Conservation (phyloP, 2,888 invertebrate genomes). For the Amphipyra tragopoginis region DNA sequence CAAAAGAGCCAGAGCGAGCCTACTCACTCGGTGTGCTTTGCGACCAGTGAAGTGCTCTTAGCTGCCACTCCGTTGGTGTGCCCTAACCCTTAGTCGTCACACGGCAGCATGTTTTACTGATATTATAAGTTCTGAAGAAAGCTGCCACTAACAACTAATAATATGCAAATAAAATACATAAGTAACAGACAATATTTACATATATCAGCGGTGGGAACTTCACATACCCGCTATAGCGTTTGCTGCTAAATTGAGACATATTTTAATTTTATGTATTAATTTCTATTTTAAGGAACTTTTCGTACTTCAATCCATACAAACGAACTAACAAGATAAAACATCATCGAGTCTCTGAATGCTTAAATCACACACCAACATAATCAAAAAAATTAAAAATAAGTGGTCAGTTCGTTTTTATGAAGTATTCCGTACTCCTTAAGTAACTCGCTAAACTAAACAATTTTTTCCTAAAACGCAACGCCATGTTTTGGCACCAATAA, state of each 20-base stretch:
- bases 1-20: too few species aligned
- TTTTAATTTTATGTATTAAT: conserved; percentile 45
- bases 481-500: conserved; percentile 33
- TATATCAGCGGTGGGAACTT: conserved; percentile 84
- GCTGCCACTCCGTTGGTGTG: too few species aligned
- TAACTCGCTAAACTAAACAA: conserved; percentile 41
- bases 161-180: conserved; percentile 64
- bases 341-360: neutral
- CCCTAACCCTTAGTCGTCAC: too few species aligned
- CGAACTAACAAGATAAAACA: conserved; percentile 35
- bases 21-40: too few species aligned
- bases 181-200: conserved; percentile 73
- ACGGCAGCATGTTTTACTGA: conserved; percentile 33
- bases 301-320: conserved; percentile 42
- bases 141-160: conserved; percentile 68
- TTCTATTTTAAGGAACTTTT: conserved; percentile 33
- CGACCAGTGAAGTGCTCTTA: too few species aligned
- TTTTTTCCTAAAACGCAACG: conserved; percentile 30
- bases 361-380: neutral
- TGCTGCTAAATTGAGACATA: conserved; percentile 77
- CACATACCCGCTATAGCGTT: conserved; percentile 81
- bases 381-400: conserved; percentile 6
- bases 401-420: conserved; percentile 38
- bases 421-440: conserved; percentile 42
- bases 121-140: conserved; percentile 45